Evolutionary conservation across 2,888 invertebrate species (phyloP).

Genomic region (Crepidodera aurea): DNA sequence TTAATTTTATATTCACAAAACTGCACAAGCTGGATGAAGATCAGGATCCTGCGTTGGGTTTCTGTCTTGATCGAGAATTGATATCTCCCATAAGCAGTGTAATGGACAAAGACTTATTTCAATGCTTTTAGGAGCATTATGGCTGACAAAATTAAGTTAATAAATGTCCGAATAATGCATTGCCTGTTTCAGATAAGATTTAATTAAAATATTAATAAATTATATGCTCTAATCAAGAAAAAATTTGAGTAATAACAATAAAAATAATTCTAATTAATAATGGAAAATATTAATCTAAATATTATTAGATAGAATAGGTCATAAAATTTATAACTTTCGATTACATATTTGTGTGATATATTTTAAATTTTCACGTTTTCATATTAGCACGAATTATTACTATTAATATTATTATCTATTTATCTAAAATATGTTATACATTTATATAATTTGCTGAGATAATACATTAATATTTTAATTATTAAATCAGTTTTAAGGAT

Average conservation of each 20-base stretch:
- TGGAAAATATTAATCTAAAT: constrained; percentile 9
- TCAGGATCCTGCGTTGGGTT: too few species aligned
- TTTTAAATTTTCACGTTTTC: constrained; percentile 8
- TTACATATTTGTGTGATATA: neutral
- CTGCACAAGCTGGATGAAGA: too few species aligned
- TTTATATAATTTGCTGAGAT: too few species aligned
- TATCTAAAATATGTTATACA: neutral
- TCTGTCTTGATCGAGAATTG: constrained; percentile 5
- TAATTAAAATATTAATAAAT: constrained; percentile 1
- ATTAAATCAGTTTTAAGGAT: too few species aligned
- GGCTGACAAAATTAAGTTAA: too few species aligned
- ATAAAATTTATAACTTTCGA: neutral
- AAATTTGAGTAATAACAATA: neutral
- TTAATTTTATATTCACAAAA: too few species aligned
- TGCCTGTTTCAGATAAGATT: neutral
- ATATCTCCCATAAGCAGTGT: constrained; percentile 12
- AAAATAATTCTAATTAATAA: neutral
- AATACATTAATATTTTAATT: too few species aligned
- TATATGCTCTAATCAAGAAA: neutral
- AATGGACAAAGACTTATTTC: too few species aligned
- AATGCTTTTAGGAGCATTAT: too few species aligned
- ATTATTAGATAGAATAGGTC: neutral
- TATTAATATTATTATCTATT: neutral
- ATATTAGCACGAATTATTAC: constrained; percentile 5
- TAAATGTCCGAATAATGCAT: neutral